phyloP scores from a whole-genome alignment of 1,140 invertebrate genomes.

The Laupala kohalensis region DNA sequence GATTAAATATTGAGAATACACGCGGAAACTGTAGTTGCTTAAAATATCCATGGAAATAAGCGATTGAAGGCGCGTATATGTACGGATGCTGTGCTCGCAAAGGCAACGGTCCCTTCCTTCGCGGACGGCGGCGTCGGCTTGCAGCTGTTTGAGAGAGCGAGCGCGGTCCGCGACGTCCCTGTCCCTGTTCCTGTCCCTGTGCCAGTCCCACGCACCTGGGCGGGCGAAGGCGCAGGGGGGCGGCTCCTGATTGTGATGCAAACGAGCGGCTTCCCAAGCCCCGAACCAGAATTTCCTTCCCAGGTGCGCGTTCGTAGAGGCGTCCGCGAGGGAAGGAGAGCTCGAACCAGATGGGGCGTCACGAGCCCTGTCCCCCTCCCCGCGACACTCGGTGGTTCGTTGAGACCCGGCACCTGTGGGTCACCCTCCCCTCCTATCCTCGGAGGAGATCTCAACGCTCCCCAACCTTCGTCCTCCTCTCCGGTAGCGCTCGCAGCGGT shows the following conservation, averaged over 20 bases:
- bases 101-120: no score
- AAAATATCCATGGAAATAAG: no score
- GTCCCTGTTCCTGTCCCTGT: neutral
- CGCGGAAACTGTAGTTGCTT: no score
- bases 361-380: neutral
- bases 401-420: slow-evolving; percentile 8
- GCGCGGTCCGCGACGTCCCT: neutral
- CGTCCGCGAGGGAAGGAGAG: neutral
- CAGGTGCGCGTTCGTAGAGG: neutral
- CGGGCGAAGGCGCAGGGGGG: neutral
- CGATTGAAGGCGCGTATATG: no score
- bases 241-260: slow-evolving; percentile 6
- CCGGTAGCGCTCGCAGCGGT: slow-evolving; percentile 3
- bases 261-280: slow-evolving; percentile 1
- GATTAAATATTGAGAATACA: no score
- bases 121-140: no score
- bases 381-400: no score
- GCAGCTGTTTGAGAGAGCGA: no score
- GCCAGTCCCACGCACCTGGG: slow-evolving; percentile 3
- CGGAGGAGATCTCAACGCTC: no score
- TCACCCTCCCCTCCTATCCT: neutral
- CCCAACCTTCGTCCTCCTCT: neutral
- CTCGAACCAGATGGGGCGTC: neutral
- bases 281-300: slow-evolving; percentile 6
- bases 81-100: no score